Percentiles rank a stretch among this genome's conserved stretches.
Conservation (phyloP, 1,140 invertebrate genomes). For the Stegodyphus dumicola region DNA sequence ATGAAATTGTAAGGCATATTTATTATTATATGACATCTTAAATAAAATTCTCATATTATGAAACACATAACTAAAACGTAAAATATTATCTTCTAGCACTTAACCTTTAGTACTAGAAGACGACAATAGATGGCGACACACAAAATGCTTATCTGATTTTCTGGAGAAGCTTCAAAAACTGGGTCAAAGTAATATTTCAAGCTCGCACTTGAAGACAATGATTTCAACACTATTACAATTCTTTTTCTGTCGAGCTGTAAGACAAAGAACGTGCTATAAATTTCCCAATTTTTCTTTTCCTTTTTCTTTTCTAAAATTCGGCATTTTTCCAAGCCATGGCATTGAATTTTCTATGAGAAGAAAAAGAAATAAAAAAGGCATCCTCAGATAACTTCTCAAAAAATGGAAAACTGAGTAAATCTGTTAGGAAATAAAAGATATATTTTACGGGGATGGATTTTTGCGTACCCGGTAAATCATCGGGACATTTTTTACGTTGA, state of each 20-base stretch:
- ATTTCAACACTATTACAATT: conserved; percentile 49
- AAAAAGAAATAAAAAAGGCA: conserved; percentile 10
- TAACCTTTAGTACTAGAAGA: background rate
- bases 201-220: conserved; percentile 33
- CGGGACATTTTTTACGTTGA: background rate
- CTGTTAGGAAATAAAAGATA: conserved; percentile 12
- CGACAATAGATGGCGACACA: conserved; percentile 33
- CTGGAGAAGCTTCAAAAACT: background rate
- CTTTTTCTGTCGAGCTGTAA: conserved; percentile 24
- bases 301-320: background rate
- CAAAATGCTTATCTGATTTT: background rate
- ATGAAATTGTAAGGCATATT: no score
- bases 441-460: background rate
- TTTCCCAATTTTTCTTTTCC: conserved; percentile 8
- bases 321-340: conserved; percentile 28
- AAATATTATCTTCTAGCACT: no score
- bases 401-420: conserved; percentile 16
- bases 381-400: background rate
- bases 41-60: no score
- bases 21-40: no score
- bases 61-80: no score
- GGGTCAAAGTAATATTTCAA: conserved; percentile 40
- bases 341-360: conserved; percentile 22
- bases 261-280: conserved; percentile 32
- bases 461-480: conserved; percentile 12